phyloP scores from a whole-genome alignment of 2,113 vertebrate species.

The Lasiurus borealis region DNA sequence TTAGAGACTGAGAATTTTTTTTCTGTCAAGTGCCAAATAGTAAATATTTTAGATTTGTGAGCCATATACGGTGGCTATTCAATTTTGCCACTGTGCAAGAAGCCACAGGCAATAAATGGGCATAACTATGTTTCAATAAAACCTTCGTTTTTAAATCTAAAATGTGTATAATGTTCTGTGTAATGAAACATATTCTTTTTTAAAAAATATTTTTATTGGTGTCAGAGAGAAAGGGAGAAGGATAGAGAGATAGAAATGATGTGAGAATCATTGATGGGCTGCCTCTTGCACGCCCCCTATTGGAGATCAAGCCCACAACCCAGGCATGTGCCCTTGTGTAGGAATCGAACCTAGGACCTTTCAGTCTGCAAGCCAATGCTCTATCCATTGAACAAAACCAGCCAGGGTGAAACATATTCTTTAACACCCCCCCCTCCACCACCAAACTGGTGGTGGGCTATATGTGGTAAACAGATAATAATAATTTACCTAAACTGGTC shows the following conservation, averaged over 20 bases:
- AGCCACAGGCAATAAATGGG: neutral
- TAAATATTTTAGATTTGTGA: neutral
- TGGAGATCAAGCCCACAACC: no score
- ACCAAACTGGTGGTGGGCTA: neutral
- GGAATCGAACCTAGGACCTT: no score
- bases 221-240: no score
- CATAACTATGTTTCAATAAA: neutral
- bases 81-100: neutral
- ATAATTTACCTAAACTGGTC: neutral
- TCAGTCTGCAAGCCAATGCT: no score
- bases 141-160: conserved; percentile 7
- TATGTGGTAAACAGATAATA: neutral
- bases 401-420: neutral
- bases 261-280: no score
- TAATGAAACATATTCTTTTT: neutral
- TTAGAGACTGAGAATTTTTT: neutral
- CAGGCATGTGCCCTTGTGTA: no score
- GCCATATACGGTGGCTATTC: neutral
- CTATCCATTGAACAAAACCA: no score
- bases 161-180: neutral
- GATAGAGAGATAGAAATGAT: no score
- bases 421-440: neutral
- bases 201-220: no score
- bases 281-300: no score
- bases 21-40: neutral